Evolutionary conservation across 2,888 invertebrate genomes (phyloP), one percentile per base, ranked within the genome.

Genomic region (Cenopis cana): DNA sequence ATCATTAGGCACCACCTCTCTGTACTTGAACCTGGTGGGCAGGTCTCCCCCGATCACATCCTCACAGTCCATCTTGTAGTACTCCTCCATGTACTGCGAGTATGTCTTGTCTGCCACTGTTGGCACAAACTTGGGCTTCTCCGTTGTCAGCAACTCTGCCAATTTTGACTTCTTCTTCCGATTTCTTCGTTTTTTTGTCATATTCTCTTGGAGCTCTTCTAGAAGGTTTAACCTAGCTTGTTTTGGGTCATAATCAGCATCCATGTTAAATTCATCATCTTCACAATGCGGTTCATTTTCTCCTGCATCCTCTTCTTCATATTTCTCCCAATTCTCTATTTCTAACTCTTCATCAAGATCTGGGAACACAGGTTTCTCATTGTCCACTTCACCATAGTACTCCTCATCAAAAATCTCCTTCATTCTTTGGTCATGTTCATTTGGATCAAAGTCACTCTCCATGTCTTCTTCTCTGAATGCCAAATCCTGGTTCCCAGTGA

Each of bases 21-120:
- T 94, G 84, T 99, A 99, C 83, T 98, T 98, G 89, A 99, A 99
- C 77, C 97, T 94, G 73, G 98, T 98, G 0, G 98, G 98, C 77
- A 97, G 87, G 83, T 99, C 98, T 0, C 97, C 98, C 0, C 96
- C 99, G 61, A 99, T 96, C 64, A 99, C 95, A 87, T 99, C 99
- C 84, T 99, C 99, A 86, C 97, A 99, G 87, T 99, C 98, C 84
- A 99, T 93, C 80, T 97, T 96, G 84, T 99, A 99, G 86, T 99
- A 99, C 87, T 99, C 98, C 80, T 99, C 98, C 84, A 98, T 95
- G 83, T 98, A 98, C 78, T 98, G 95, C 41, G 96, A 95, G 87
- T 98, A 98, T 0, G 96, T 96, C 81, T 94, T 94, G 74, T 96
- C 95, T 72, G 95, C 94, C 12, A 83, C 81, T 0, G 94, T 90